Conservation (phyloP, 37 sponge, comb jelly and placozoan species). For the Aphrocallistes beatrix region DNA sequence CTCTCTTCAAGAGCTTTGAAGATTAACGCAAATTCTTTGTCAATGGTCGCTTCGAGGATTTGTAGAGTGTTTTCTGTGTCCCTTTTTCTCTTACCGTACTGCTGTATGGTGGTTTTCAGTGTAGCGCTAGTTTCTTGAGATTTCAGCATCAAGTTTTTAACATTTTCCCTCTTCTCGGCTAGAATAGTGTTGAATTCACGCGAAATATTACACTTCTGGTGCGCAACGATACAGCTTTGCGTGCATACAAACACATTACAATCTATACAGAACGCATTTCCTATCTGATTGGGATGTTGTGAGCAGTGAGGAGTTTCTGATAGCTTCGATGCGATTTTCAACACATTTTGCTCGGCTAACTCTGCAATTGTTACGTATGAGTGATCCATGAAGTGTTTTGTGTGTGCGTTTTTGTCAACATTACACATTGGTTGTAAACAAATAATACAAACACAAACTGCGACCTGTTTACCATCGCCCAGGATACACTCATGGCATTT, state of each 20-base stretch:
- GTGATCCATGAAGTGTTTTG: conserved; percentile 7
- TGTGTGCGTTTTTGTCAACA: background rate
- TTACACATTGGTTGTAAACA: conserved; percentile 6
- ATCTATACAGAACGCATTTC: background rate
- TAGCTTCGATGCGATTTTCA: background rate
- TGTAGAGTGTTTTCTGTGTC: background rate
- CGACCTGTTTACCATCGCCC: background rate
- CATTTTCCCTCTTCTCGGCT: background rate
- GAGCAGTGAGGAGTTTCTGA: background rate
- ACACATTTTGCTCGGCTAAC: background rate
- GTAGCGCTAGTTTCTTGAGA: background rate
- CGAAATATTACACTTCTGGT: conserved; percentile 7
- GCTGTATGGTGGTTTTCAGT: background rate
- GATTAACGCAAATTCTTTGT: background rate
- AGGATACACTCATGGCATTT: background rate
- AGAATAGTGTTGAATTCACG: background rate
- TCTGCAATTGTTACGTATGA: background rate
- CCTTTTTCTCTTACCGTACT: background rate
- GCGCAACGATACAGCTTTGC: background rate
- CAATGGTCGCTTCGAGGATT: background rate
- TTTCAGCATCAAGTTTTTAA: background rate
- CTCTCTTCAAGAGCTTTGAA: background rate
- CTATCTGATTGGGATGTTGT: background rate
- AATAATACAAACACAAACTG: background rate
- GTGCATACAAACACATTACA: background rate